These are phyloP conservation scores for Penaeus indicus DNA, from an alignment of 1,140 invertebrate species.

Conservation along the genomic window DNA sequence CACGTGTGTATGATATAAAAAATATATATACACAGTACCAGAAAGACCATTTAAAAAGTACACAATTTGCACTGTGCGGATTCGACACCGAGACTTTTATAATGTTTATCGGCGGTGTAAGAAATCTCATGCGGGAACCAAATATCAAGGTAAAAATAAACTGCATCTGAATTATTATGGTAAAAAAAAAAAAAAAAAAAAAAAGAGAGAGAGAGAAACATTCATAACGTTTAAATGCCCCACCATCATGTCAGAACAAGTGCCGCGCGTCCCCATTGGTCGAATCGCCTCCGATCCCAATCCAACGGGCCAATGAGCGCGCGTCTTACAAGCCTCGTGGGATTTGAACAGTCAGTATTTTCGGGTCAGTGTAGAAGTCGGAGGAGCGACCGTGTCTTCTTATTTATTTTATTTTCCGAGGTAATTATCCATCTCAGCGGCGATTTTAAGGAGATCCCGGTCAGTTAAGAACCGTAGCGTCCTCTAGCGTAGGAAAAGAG, in stretches of 20 bases:
- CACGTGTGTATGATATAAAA: no score
- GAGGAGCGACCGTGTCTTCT: not conserved
- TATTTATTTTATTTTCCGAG: not conserved
- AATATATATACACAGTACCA: no score
- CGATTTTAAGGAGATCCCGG: not conserved
- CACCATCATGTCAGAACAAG: not conserved
- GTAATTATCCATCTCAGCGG: not conserved
- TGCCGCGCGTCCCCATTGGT: not conserved
- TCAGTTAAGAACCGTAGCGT: not conserved
- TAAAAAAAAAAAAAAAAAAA: not conserved
- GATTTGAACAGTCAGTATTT: slow-evolving; percentile 50
- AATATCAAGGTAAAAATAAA: not conserved
- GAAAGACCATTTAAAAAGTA: no score
- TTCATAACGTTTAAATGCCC: slow-evolving; percentile 30
- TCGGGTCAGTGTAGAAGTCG: slow-evolving; percentile 42
- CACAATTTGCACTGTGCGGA: no score
- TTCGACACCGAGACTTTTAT: no score
- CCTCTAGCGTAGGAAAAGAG: not conserved
- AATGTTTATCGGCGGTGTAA: no score
- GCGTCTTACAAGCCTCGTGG: slow-evolving; percentile 3
- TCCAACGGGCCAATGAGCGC: slow-evolving; percentile 24
- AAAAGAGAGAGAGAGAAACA: not conserved
- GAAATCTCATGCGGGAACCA: no score
- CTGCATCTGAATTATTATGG: not conserved
- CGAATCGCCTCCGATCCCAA: not conserved